phyloP scores from a whole-genome alignment of 2,797 vertebrate species.

The Eulemur mongoz region DNA sequence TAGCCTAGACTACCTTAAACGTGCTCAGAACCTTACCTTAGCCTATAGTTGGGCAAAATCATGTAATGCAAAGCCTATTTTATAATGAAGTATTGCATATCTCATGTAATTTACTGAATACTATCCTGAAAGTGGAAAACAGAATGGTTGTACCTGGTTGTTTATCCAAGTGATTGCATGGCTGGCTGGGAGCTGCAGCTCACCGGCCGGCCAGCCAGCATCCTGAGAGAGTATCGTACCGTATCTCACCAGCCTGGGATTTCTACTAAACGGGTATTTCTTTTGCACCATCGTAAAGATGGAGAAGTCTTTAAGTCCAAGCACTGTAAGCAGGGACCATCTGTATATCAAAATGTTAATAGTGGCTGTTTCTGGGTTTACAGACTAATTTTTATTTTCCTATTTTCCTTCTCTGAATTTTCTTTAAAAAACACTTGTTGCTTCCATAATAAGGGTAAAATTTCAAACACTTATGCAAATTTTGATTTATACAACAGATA shows the following conservation, averaged over 20 bases:
- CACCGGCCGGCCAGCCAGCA: neutral
- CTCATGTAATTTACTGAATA: neutral
- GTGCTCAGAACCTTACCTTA: neutral
- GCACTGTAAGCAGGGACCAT: neutral
- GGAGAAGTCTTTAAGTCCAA: neutral
- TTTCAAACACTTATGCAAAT: slow-evolving; percentile 27
- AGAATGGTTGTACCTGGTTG: neutral
- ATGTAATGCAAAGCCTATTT: neutral
- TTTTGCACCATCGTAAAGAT: neutral
- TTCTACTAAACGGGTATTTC: neutral
- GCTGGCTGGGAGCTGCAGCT: neutral
- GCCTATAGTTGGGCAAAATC: neutral
- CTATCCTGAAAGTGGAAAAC: neutral
- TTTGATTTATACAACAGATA: slow-evolving; percentile 24
- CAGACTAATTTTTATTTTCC: neutral
- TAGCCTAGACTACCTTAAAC: neutral
- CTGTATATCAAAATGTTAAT: neutral
- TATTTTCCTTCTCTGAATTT: slow-evolving; percentile 32
- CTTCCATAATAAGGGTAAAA: neutral
- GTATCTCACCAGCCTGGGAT: neutral
- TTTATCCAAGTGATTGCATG: neutral
- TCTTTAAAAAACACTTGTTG: neutral
- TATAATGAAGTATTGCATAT: neutral
- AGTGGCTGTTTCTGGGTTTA: slow-evolving; percentile 31
- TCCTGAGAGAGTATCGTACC: neutral